Evolutionary conservation across 1,140 invertebrate genomes (phyloP).

Genomic region (Grapholita molesta): DNA sequence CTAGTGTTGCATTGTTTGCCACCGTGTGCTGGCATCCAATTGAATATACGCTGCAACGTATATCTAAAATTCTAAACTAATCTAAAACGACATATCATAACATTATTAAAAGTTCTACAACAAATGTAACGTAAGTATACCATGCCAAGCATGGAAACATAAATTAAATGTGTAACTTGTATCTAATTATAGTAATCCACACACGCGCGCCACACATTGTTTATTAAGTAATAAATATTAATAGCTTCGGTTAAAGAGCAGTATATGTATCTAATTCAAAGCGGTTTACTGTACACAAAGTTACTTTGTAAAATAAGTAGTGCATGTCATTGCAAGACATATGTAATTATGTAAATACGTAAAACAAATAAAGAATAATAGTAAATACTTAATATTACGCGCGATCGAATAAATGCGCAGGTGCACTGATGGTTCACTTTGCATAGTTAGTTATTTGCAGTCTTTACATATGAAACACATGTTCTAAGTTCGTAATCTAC

Average conservation of each 20-base stretch:
- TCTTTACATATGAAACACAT: too few species aligned
- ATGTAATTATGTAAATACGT: background rate
- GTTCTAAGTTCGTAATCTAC: too few species aligned
- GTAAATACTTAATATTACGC: background rate
- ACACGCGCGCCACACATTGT: background rate
- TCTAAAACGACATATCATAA: too few species aligned
- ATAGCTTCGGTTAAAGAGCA: background rate
- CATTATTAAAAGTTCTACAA: too few species aligned
- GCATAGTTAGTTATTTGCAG: background rate
- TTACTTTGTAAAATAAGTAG: background rate
- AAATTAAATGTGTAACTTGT: background rate
- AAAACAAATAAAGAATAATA: background rate
- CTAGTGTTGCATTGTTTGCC: too few species aligned
- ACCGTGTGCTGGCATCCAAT: too few species aligned
- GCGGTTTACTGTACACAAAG: background rate
- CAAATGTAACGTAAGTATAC: too few species aligned
- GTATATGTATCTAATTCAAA: background rate
- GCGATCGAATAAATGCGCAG: background rate
- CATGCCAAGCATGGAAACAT: too few species aligned
- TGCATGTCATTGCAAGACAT: background rate
- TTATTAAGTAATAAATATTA: background rate
- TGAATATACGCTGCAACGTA: too few species aligned
- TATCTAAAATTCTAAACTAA: too few species aligned
- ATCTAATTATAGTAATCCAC: slow-evolving; percentile 5
- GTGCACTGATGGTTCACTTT: background rate